phyloP scores from a whole-genome alignment of 2,888 invertebrate species.

The Entomobrya multifasciata region DNA sequence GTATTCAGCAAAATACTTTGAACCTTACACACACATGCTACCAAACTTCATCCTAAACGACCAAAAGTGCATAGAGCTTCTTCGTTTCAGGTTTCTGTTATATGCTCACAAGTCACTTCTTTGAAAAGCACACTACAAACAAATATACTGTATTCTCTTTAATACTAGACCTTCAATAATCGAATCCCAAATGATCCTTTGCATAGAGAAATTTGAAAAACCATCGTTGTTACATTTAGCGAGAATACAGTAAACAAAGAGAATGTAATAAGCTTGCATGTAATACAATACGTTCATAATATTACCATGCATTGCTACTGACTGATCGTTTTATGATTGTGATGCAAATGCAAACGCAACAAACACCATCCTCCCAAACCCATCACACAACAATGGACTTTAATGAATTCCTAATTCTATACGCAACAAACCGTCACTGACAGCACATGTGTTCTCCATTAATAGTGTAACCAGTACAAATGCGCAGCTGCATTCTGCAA shows the following conservation, averaged over 20 bases:
- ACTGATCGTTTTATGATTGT: conserved; percentile 1
- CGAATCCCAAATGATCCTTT: neutral
- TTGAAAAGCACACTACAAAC: no score
- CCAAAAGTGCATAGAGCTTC: neutral
- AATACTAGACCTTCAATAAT: no score
- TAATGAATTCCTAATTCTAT: conserved; percentile 45
- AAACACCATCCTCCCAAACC: conserved; percentile 7
- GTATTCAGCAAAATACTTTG: conserved; percentile 6
- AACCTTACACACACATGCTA: neutral
- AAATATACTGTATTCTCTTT: no score
- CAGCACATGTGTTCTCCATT: neutral
- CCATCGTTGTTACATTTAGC: neutral
- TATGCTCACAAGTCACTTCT: neutral
- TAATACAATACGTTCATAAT: neutral
- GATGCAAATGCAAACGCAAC: neutral
- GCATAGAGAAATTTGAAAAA: neutral
- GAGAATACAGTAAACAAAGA: neutral
- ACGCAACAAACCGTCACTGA: conserved; percentile 10
- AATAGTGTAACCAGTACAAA: neutral
- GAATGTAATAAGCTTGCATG: neutral
- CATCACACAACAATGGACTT: conserved; percentile 9
- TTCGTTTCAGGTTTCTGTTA: conserved; percentile 17
- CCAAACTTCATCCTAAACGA: neutral
- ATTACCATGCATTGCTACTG: neutral
- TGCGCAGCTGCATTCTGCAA: neutral